Conservation (phyloP, 2,888 invertebrate species). For the Trissoscelio sp. region DNA sequence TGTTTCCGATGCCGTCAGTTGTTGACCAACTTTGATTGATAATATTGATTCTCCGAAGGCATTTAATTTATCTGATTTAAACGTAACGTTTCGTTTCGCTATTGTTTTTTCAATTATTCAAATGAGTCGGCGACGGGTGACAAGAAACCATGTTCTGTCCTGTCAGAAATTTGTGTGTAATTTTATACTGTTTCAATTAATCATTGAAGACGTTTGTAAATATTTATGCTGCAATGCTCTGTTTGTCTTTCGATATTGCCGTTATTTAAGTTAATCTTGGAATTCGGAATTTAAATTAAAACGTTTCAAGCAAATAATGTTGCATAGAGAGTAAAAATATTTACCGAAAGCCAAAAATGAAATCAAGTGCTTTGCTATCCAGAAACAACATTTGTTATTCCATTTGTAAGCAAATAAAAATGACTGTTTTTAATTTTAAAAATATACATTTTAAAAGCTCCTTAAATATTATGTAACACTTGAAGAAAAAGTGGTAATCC, state of each 20-base stretch:
- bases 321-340: too few species aligned
- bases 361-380: too few species aligned
- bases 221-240: background rate
- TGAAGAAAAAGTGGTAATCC: too few species aligned
- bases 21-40: conserved; percentile 43
- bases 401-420: too few species aligned
- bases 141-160: background rate
- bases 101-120: conserved; percentile 43
- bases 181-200: background rate
- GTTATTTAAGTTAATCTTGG: background rate
- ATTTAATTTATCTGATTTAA: conserved; percentile 39
- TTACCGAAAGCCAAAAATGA: too few species aligned
- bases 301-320: too few species aligned
- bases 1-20: conserved; percentile 13
- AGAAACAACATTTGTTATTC: too few species aligned
- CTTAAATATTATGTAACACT: too few species aligned
- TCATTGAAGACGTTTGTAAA: background rate
- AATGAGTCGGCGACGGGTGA: background rate
- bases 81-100: conserved; percentile 22
- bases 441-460: too few species aligned
- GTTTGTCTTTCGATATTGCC: background rate
- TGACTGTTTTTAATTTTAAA: too few species aligned
- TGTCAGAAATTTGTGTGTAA: background rate
- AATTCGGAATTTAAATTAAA: too few species aligned
- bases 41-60: conserved; percentile 32